Base-by-base conservation (phyloP, 2,113 vertebrate species). In the Falcunculus frontatus region DNA sequence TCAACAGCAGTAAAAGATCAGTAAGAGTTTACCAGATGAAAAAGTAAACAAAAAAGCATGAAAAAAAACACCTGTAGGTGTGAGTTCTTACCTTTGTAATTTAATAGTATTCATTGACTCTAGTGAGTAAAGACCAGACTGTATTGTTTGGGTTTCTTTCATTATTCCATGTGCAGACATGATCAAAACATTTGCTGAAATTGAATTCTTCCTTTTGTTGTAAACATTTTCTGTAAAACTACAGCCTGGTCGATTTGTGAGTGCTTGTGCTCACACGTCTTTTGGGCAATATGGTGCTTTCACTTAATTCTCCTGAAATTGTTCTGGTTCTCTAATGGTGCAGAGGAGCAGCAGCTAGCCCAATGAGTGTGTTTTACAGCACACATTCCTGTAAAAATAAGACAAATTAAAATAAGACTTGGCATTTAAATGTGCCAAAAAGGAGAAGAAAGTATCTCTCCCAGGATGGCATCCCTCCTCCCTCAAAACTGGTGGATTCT, bases 111-210 rank as follows among this genome's bases (percentile, higher is more conserved):
- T 74, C 16, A 55, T 42, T 70, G 42, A 35, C 55, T 64, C 62
- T 27, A 47, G 8, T 59, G 37, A 81, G 15, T 63, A 75, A 47
- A 47, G 8, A 82, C 41, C 27, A 84, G 44, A 89, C 52, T 26
- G 59, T 16, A 50, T 55, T 93, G 67, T 95, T 78, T 91, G 65
- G 5, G 35, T 79, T 94, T 91, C 52, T 89, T 84, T 91, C 64
- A 37, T 87, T 89, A 47, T 67, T 67, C 37, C 44, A 23, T 35
- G 21, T 62, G 70, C 23, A 91, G 73, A 84, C 19, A 47, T 25
- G 27, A 91, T 91, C 64, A 89, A 93, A 95, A 94, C 15, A 68
- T 91, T 93, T 72, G 35, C 35, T 87, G 69, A 78, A 87, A 95
- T 82, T 2, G 41, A 77, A 55, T 33, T 82, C 23, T 78, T 84